phyloP scores from a whole-genome alignment of 2,797 vertebrate genomes.

The Sphenodon punctatus region DNA sequence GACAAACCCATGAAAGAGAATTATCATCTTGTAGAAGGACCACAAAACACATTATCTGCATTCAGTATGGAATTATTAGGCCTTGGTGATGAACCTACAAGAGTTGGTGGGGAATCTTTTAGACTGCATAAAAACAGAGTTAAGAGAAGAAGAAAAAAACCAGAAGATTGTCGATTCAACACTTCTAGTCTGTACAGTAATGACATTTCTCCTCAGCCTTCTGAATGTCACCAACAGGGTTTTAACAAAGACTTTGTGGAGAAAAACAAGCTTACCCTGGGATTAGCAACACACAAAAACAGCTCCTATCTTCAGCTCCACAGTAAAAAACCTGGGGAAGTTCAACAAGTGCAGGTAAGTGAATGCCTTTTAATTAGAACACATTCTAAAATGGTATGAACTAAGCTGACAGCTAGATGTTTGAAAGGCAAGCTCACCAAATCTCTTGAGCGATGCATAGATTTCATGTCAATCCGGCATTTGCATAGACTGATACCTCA shows the following conservation, averaged over 20 bases:
- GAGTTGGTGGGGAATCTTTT: not conserved
- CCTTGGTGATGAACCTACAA: not conserved
- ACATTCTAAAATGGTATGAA: fast-evolving
- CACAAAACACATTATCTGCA: not conserved
- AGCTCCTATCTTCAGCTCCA: constrained; percentile 82
- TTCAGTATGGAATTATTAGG: constrained; percentile 21
- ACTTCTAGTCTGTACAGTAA: constrained; percentile 1
- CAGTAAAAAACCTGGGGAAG: constrained; percentile 64
- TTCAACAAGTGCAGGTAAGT: constrained; percentile 74
- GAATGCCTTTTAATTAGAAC: not conserved
- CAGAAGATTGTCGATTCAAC: not conserved
- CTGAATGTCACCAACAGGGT: constrained; percentile 9
- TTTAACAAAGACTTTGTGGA: constrained; percentile 79
- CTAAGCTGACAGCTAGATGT: not conserved
- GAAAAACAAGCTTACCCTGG: constrained; percentile 86
- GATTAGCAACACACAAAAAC: constrained; percentile 64
- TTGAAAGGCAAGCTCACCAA: not conserved
- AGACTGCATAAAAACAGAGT: constrained; percentile 1
- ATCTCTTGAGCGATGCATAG: not conserved
- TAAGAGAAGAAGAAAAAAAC: not conserved
- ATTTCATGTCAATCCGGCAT: not conserved
- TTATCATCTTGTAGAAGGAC: not conserved
- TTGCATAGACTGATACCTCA: no score
- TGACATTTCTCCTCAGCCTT: constrained; percentile 1
- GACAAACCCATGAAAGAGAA: not conserved